Base-by-base conservation (phyloP, 2,888 invertebrate genomes). In the Tetanocera ferruginea region DNA sequence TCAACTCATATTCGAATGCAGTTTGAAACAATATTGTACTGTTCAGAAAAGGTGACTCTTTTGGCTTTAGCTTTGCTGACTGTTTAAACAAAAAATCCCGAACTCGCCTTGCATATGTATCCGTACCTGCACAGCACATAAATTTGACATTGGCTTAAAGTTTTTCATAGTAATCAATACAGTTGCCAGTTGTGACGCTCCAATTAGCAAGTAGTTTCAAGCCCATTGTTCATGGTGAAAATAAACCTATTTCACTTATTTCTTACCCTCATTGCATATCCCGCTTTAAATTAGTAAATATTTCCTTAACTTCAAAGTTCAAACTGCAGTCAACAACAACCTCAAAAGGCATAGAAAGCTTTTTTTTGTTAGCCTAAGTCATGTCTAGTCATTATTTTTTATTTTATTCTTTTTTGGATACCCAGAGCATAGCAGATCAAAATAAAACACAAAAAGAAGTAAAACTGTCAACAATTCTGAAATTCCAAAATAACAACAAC, bases 311-410 rank as follows among this genome's bases (percentile, higher is more conserved):
- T 60, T 1, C 60, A 28, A 28, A 25, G 23, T 19, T 4, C 25
- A 23, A 25, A 60, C 60, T 28, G 17, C 28, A 28, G 17, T 28
- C 28, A 23, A 57, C 57, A 57, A 17, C 3, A 57, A 57, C 19
- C 3, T 11, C 19, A 60, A 60, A 60, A 28, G 25, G 9, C 14
- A 60, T 25, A 0, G 60, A n/a, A n/a, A n/a, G n/a, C n/a, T n/a
- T 25, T 60, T 60, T 28, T 28, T 9, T 28, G 28, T 60, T 25
- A 60, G 60, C 28, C 28, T 43, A 60, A 25, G 23, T 11, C 3
- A 28, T 60, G 60, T 60, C 28, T 23, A 60, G 60, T 60, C 60
- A 60, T 60, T 60, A 25, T 23, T 60, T 60, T 60, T 60, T 60
- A 60, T 60, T 55, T 25, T 25, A 23, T 25, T 23, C 60, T 28